These are phyloP conservation scores for Poicephalus gulielmi DNA, from an alignment of 2,113 vertebrate genomes.

Conservation along the genomic window DNA sequence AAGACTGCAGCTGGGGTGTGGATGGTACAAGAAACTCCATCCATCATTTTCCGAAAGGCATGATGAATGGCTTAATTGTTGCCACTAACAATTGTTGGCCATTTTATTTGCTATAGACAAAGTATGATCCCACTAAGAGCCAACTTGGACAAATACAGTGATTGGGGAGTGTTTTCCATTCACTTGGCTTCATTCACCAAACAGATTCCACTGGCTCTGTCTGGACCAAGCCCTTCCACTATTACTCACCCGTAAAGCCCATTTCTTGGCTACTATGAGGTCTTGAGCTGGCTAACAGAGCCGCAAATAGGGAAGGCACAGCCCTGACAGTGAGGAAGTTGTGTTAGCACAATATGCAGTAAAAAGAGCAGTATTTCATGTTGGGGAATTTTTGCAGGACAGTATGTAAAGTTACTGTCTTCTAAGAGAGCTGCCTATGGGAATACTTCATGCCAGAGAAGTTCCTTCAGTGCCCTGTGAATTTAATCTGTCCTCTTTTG, in stretches of 20 bases:
- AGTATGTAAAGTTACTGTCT: background rate
- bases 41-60: background rate
- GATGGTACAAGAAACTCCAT: conserved; percentile 57
- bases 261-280: background rate
- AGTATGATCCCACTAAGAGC: background rate
- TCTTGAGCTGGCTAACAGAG: background rate
- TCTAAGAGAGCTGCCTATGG: background rate
- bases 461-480: background rate
- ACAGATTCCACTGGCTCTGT: background rate
- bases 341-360: background rate
- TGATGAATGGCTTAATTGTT: conserved; percentile 58
- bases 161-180: conserved; percentile 6
- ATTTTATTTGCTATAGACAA: background rate
- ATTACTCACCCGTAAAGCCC: background rate
- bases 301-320: background rate
- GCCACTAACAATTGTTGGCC: conserved; percentile 6
- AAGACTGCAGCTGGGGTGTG: conserved; percentile 48
- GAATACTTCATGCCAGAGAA: background rate
- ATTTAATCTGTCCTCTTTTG: background rate
- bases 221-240: background rate
- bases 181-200: background rate
- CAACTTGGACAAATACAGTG: conserved; percentile 11
- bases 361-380: background rate
- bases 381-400: background rate
- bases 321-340: background rate